Percentiles rank a stretch among this genome's conserved stretches.
Evolutionary conservation across 1,140 invertebrate species (phyloP).

Genomic region (Vollenhovia emeryi): DNA sequence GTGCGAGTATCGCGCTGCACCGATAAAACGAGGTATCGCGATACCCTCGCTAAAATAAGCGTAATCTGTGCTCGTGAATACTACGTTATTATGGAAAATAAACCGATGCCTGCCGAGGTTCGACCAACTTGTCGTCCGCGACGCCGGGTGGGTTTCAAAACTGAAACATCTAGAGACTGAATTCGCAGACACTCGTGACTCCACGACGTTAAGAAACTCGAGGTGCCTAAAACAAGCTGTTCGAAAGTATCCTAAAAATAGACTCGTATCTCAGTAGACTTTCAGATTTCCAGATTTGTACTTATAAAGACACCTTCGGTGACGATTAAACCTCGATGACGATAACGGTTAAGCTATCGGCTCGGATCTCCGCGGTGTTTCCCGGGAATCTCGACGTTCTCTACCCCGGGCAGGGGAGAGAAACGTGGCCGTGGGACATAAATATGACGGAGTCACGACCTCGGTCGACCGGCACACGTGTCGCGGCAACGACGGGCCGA

Average conservation of each 20-base stretch:
- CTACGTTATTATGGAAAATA: neutral
- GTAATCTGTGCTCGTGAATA: neutral
- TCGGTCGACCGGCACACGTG: constrained; percentile 46
- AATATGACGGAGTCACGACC: constrained; percentile 72
- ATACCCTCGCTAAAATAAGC: neutral
- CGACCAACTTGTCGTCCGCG: neutral
- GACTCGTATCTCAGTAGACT: neutral
- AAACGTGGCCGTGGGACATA: constrained; percentile 58
- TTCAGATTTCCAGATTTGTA: neutral
- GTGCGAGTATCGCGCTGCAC: constrained; percentile 57
- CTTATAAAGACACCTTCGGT: neutral
- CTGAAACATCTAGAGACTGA: neutral
- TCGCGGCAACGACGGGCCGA: constrained; percentile 40
- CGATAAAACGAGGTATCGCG: constrained; percentile 56
- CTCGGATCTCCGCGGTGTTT: constrained; percentile 33
- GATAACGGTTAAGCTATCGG: constrained; percentile 5
- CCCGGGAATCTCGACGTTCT: constrained; percentile 51
- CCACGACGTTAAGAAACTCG: too few relatives aligned
- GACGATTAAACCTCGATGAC: neutral
- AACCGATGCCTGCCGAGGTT: neutral
- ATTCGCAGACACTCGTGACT: neutral
- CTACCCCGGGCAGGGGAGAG: neutral
- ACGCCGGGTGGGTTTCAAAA: neutral
- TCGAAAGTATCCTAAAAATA: too few relatives aligned
- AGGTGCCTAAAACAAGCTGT: neutral